Evolutionary conservation across 2,113 vertebrate species (phyloP), one percentile per base, ranked within the genome.

Genomic region (Dascyllus trimaculatus): DNA sequence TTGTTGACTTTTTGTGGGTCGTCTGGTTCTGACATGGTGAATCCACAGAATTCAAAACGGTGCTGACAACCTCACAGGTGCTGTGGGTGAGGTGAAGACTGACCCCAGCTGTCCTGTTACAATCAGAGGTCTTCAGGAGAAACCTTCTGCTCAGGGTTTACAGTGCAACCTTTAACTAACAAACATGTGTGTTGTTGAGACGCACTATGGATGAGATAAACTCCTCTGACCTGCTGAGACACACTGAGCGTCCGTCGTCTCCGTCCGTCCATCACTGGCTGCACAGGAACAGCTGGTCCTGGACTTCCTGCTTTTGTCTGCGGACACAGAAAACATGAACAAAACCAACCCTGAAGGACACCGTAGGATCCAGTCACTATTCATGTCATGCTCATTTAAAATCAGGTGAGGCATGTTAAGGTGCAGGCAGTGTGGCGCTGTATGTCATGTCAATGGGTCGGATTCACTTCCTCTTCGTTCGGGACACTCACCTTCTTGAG

Each of bases 401-500:
- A 35, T 35, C 9, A 35, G 32, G 10, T 53, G 8, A 22, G 45
- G 11, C n/a, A 56, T 6, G 35, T 48, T 14, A 11, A 32, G 19
- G 1, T 13, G 11, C 26, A 52, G 2, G 4, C 8, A 49, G 1
- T 26, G 25, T 1, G 17, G 45, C 2, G 1, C 15, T 24, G 25
- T 40, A 40, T 40, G 26, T 38, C 11, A 43, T 43, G 11, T 13
- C 35, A 56, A 18, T 24, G 61, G 46, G n/a, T n/a, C n/a, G n/a
- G n/a, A n/a, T n/a, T n/a, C 26, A 49, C 2, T 24, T 60, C 43
- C 11, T 10, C 9, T 63, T 43, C 21, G 13, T 26, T 38, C 15
- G 2, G 43, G n/a, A 19, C 35, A 85, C 92, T 88, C 89, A 97
- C 96, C 96, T 94, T 96, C 93, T 75, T 96, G 95, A 85, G 96